Evolutionary conservation across 1,140 invertebrate genomes (phyloP), one percentile per base, ranked within the genome.

Genomic region (Epicauta chinensis): DNA sequence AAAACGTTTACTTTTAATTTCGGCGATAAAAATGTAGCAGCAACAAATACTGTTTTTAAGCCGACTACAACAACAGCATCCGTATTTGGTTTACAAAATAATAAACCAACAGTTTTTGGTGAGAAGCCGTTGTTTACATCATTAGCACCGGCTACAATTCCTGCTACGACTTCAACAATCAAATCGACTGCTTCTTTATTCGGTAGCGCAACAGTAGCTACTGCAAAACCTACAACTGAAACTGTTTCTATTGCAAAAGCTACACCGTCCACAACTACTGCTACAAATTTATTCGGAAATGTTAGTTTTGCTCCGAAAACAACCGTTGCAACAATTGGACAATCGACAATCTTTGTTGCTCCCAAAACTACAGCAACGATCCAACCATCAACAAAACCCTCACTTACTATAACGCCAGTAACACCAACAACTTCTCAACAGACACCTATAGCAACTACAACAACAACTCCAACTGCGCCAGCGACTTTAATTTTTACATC

Each of bases 161-260:
- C 10, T 34, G 3, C 32, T 9, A n/a, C 32, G 32, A 12, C 11
- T 34, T 0, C 32, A 6, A 16, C 39, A 7, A n/a, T 38, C 13
- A 36, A 17, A 40, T 11, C 30, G 11, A 6, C 31, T 17, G 9
- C 29, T 12, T 47, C 49, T 2, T 39, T 51, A 35, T 52, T 52
- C 32, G 43, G 43, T 34, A 11, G 10, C 10, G 3, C 12, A 34
- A n/a, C 32, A 12, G 5, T 10, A n/a, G 29, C 3, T 12, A 23
- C 12, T 11, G 12, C 10, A 4, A 34, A 34, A 34, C 32, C 32
- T n/a, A 34, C 32, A 34, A n/a, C n/a, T n/a, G 23, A 23, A 7
- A 23, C 4, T 23, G 23, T 23, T 23, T 23, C 23, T 23, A 2
- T 23, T 23, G 7, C 7, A 23, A 23, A 23, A 23, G 7, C 23